phyloP scores from a whole-genome alignment of 2,888 invertebrate genomes.

The Limnephilus lunatus region DNA sequence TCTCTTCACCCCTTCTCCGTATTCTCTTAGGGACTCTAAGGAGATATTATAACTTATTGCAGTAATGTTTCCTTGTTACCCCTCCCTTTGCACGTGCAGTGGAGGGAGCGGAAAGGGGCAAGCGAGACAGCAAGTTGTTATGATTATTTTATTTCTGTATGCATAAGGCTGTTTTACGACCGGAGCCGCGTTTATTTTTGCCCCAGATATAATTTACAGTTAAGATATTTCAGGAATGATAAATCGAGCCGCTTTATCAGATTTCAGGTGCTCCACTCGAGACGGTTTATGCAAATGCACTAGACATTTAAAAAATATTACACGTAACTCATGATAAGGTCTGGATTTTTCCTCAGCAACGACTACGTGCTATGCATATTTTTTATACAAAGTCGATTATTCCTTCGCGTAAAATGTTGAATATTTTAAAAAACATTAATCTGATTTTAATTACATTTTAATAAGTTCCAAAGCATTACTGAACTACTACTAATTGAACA shows the following conservation, averaged over 20 bases:
- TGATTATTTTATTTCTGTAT: constrained; percentile 41
- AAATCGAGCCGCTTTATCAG: constrained; percentile 49
- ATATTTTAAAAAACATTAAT: not conserved
- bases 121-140: constrained; percentile 16
- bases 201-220: constrained; percentile 44
- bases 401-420: not conserved
- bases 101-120: not conserved
- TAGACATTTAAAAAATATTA: constrained; percentile 5
- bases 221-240: constrained; percentile 41
- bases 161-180: constrained; percentile 43
- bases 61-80: constrained; percentile 66
- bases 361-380: not conserved
- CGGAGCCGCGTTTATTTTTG: constrained; percentile 43
- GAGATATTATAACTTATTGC: constrained; percentile 66
- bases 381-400: not conserved
- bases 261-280: constrained; percentile 44
- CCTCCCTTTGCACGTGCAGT: constrained; percentile 54
- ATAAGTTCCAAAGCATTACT: not conserved
- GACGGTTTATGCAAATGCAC: constrained; percentile 35
- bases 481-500: not conserved
- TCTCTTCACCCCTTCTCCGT: constrained; percentile 54
- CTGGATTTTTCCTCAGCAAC: not conserved
- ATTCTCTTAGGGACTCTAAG: constrained; percentile 53
- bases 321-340: not conserved
- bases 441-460: not conserved